These are phyloP conservation scores for Oryzias curvinotus DNA, from an alignment of 2,113 vertebrate species.

Conservation along the genomic window DNA sequence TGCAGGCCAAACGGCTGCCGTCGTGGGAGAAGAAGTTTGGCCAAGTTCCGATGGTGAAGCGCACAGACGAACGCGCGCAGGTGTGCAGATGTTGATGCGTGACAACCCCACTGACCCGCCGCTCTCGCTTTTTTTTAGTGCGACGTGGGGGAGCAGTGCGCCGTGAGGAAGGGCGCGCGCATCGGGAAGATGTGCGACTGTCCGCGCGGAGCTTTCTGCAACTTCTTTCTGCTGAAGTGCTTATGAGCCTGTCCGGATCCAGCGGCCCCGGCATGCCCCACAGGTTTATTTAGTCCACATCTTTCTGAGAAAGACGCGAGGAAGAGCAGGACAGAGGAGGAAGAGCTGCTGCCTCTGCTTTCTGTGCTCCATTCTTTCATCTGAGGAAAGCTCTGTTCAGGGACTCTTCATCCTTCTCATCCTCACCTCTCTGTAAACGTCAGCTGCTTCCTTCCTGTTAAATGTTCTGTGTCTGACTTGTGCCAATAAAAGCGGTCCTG, in stretches of 20 bases:
- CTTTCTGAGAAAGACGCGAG: slow-evolving; percentile 18
- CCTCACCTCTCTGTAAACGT: slow-evolving; percentile 13
- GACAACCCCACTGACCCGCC: neutral
- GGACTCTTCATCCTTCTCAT: slow-evolving; percentile 1
- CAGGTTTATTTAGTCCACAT: slow-evolving; percentile 48
- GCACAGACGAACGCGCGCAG: neutral
- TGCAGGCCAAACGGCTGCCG: slow-evolving; percentile 77
- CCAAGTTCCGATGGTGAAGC: slow-evolving; percentile 80
- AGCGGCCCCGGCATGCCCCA: slow-evolving; percentile 24
- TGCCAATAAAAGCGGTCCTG: slow-evolving; percentile 63
- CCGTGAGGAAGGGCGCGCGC: slow-evolving; percentile 79
- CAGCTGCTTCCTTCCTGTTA: slow-evolving; percentile 36
- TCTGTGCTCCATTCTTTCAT: too few species aligned
- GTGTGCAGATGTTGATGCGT: neutral
- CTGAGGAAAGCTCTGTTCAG: too few species aligned
- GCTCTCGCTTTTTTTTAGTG: slow-evolving; percentile 56
- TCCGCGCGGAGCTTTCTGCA: slow-evolving; percentile 72
- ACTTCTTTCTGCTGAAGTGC: slow-evolving; percentile 82
- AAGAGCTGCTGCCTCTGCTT: too few species aligned
- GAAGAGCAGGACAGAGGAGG: too few species aligned
- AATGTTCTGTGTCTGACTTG: slow-evolving; percentile 59
- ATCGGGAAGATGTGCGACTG: slow-evolving; percentile 81
- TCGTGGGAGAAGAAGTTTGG: slow-evolving; percentile 81
- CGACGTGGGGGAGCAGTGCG: slow-evolving; percentile 77
- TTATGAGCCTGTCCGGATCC: slow-evolving; percentile 62